These are phyloP conservation scores for Caenorhabditis angaria DNA, from an alignment of 2,888 invertebrate species.

Conservation along the genomic window DNA sequence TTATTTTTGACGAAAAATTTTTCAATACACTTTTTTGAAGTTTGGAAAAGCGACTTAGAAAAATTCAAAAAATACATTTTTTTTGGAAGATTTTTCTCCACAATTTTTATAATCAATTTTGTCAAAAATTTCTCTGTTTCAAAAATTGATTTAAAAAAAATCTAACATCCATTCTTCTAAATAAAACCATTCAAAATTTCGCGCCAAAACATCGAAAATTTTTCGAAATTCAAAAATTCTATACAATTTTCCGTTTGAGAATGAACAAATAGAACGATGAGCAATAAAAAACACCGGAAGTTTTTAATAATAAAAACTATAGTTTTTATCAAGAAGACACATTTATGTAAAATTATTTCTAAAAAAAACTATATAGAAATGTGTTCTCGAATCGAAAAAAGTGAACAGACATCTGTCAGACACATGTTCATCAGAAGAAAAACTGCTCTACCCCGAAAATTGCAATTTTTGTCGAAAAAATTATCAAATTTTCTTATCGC, in stretches of 20 bases:
- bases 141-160: too few relatives aligned
- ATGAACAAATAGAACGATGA: not conserved
- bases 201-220: too few relatives aligned
- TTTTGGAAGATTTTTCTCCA: too few relatives aligned
- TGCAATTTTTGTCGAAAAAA: not conserved
- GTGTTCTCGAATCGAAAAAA: not conserved
- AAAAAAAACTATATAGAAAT: not conserved
- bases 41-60: too few relatives aligned
- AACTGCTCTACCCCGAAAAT: not conserved
- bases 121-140: too few relatives aligned
- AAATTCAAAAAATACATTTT: too few relatives aligned
- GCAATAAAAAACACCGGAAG: not conserved
- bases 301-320: not conserved
- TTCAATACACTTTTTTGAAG: too few relatives aligned
- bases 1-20: too few relatives aligned
- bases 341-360: not conserved
- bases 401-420: not conserved
- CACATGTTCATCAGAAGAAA: not conserved
- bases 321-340: too few relatives aligned
- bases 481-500: constrained; percentile 8
- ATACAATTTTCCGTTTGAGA: not conserved
- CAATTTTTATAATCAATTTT: too few relatives aligned
- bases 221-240: constrained; percentile 9
- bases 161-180: too few relatives aligned
- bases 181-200: too few relatives aligned